A percentile compares a stretch with the other conserved stretches of the same genome.
phyloP scores from a whole-genome alignment of 92 coral and sea anemone species.

The Siderastrea radians region DNA sequence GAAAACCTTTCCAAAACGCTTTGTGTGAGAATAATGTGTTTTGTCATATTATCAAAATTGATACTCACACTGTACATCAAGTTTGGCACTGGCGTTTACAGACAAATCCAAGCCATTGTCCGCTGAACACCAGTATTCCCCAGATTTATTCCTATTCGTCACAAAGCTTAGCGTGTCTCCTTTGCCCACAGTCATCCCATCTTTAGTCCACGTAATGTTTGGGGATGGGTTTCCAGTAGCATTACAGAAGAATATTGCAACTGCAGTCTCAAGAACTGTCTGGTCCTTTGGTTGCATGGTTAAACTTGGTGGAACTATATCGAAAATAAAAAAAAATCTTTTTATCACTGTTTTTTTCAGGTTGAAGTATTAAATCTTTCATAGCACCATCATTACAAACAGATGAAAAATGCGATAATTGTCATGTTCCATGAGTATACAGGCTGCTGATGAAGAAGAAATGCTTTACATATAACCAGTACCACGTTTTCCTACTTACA shows the following conservation, averaged over 20 bases:
- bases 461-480: too few relatives aligned
- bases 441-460: too few relatives aligned
- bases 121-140: conserved; percentile 37
- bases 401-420: too few relatives aligned
- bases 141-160: conserved; percentile 10
- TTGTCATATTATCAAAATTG: too few relatives aligned
- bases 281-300: background rate
- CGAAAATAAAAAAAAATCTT: too few relatives aligned
- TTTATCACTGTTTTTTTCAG: too few relatives aligned
- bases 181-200: background rate
- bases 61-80: conserved; percentile 26
- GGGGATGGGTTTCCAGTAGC: conserved; percentile 38
- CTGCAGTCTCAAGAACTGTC: background rate
- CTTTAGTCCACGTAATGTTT: conserved; percentile 15
- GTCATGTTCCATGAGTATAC: too few relatives aligned
- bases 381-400: too few relatives aligned
- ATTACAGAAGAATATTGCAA: conserved; percentile 17
- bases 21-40: too few relatives aligned
- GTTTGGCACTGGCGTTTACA: background rate
- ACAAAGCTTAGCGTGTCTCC: conserved; percentile 8
- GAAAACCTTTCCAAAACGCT: too few relatives aligned
- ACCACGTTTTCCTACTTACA: too few relatives aligned
- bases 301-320: background rate
- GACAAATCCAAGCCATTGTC: conserved; percentile 5
- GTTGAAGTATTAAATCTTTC: too few relatives aligned